Conservation (phyloP, 1,140 invertebrate species). For the Andricus grossulariae region DNA sequence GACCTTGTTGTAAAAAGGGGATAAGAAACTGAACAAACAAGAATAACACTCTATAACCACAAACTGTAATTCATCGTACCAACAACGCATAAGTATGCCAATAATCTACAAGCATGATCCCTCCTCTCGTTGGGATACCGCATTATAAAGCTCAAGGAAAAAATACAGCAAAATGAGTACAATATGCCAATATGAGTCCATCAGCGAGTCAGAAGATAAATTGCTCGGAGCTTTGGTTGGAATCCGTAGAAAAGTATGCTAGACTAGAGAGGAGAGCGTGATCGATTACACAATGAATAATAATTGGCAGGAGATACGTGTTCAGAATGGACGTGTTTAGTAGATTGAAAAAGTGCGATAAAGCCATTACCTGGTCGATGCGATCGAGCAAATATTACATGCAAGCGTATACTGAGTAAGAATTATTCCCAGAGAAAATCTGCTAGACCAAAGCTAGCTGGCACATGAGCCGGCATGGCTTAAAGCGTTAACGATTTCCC, state of each 20-base stretch:
- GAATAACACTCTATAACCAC: no score
- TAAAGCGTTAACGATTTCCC: conserved; percentile 28
- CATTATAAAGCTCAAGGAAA: no score
- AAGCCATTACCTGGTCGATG: conserved; percentile 29
- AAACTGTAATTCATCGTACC: no score
- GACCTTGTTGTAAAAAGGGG: no score
- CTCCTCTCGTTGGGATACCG: no score
- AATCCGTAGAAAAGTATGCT: background rate
- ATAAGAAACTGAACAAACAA: no score
- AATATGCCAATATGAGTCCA: no score
- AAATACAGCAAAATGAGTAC: no score
- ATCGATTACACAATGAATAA: conserved; percentile 21
- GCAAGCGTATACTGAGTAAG: conserved; percentile 22
- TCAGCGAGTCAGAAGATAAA: background rate
- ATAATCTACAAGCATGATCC: no score
- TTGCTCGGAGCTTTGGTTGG: background rate
- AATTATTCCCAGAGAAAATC: conserved; percentile 23
- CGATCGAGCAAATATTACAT: conserved; percentile 30
- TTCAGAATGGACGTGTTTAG: conserved; percentile 24
- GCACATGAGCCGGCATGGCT: conserved; percentile 4
- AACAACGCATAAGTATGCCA: no score
- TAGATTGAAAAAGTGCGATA: conserved; percentile 27
- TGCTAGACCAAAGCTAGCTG: background rate
- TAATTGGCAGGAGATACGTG: conserved; percentile 18
- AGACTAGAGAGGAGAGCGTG: background rate